Evolutionary conservation across 2,888 invertebrate species (phyloP).

Genomic region (Eurytoma californica): DNA sequence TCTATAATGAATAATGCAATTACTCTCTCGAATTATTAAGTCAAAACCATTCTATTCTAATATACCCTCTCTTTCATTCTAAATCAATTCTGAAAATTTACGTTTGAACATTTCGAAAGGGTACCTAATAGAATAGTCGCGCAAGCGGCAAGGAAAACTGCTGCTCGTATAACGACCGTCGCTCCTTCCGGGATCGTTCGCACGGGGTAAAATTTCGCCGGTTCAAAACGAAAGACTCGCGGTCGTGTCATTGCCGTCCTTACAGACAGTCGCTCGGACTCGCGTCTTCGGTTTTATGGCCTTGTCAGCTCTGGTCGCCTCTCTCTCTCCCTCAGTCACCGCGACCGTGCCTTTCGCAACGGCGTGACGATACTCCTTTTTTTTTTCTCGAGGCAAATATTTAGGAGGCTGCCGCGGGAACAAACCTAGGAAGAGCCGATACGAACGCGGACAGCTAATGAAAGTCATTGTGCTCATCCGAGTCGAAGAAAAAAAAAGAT

Average conservation of each 20-base stretch:
- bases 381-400: constrained; percentile 21
- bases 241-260: constrained; percentile 15
- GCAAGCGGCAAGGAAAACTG: background rate
- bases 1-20: no score
- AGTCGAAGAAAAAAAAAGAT: no score
- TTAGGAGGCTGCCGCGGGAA: constrained; percentile 23
- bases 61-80: no score
- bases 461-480: background rate
- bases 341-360: constrained; percentile 12
- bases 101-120: no score
- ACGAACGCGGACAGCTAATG: background rate
- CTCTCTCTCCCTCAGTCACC: background rate
- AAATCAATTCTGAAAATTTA: no score
- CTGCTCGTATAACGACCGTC: background rate
- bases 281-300: constrained; percentile 26
- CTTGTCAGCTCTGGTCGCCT: constrained; percentile 34
- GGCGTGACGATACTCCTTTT: constrained; percentile 14
- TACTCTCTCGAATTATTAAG: no score
- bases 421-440: constrained; percentile 24
- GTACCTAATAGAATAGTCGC: background rate
- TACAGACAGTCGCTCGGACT: constrained; percentile 34
- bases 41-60: no score
- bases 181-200: constrained; percentile 13
- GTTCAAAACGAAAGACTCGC: background rate
- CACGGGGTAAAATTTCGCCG: background rate